Evolutionary conservation across 2,797 vertebrate species (phyloP).

Genomic region (Nyctalus aviator): DNA sequence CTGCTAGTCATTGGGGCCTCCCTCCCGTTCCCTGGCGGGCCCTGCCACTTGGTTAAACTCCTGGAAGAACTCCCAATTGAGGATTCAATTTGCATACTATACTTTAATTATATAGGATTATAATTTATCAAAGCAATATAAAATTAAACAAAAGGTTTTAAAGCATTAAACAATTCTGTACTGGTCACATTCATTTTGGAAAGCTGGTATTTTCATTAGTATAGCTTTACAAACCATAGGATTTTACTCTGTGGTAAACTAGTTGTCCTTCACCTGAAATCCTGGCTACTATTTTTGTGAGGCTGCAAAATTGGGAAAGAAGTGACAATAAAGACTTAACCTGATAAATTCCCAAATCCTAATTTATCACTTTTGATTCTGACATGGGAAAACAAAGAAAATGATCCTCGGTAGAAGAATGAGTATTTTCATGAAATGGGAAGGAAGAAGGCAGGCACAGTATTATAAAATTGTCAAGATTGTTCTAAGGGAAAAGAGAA

Average conservation of each 20-base stretch:
- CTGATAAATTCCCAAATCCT: conserved; percentile 13
- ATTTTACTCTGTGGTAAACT: background rate
- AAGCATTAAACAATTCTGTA: conserved; percentile 49
- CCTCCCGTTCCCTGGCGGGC: too few relatives aligned
- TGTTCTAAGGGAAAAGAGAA: background rate
- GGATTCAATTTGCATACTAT: too few relatives aligned
- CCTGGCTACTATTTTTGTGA: background rate
- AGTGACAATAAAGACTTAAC: background rate
- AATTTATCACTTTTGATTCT: conserved; percentile 41
- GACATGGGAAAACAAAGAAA: conserved; percentile 7
- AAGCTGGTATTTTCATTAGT: conserved; percentile 55
- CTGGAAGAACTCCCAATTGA: too few relatives aligned
- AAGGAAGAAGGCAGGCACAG: background rate
- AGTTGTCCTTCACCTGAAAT: conserved; percentile 42
- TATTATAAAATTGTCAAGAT: background rate
- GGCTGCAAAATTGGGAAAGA: conserved; percentile 21
- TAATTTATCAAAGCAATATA: conserved; percentile 26
- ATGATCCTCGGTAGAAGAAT: background rate
- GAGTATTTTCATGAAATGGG: background rate
- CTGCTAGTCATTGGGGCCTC: too few relatives aligned
- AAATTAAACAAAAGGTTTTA: conserved; percentile 20
- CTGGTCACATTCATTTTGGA: conserved; percentile 42
- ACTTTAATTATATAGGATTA: background rate
- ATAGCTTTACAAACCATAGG: background rate
- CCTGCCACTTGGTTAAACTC: too few relatives aligned